Evolutionary conservation across 1,140 invertebrate genomes (phyloP).

Genomic region (Pseudomyrmex dendroicus): DNA sequence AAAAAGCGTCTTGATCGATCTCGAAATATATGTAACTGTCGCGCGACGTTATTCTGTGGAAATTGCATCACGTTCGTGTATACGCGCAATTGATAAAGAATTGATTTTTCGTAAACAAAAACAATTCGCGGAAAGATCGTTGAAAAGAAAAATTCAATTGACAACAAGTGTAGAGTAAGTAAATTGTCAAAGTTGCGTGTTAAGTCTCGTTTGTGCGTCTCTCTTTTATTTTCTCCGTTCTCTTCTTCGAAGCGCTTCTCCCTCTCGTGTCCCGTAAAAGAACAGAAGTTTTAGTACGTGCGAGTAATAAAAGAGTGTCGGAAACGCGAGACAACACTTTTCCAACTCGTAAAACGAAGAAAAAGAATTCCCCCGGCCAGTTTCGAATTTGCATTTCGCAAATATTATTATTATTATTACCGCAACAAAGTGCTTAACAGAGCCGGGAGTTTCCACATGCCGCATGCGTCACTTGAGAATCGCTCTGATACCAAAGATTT

Average conservation of each 20-base stretch:
- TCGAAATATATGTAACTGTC: neutral
- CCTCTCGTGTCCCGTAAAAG: neutral
- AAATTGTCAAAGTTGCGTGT: neutral
- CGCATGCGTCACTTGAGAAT: neutral
- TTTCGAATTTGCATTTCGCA: neutral
- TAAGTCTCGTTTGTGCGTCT: neutral
- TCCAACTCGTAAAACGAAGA: too few species aligned
- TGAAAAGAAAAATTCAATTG: neutral
- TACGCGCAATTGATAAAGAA: conserved; percentile 12
- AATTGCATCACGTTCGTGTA: conserved; percentile 1
- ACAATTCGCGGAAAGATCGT: conserved; percentile 4
- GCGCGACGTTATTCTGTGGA: neutral
- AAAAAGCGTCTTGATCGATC: neutral
- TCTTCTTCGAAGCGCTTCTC: too few species aligned
- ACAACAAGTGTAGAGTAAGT: neutral
- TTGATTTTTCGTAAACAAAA: conserved; percentile 26
- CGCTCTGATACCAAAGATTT: conserved; percentile 7
- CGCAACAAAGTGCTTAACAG: neutral
- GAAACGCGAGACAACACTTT: too few species aligned
- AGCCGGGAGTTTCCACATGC: neutral
- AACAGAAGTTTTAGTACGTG: neutral
- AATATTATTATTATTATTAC: neutral
- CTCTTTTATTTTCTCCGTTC: neutral
- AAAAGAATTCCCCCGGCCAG: too few species aligned
- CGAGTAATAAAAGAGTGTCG: neutral